Evolutionary conservation across 2,113 vertebrate species (phyloP).

Genomic region (Anguilla rostrata): DNA sequence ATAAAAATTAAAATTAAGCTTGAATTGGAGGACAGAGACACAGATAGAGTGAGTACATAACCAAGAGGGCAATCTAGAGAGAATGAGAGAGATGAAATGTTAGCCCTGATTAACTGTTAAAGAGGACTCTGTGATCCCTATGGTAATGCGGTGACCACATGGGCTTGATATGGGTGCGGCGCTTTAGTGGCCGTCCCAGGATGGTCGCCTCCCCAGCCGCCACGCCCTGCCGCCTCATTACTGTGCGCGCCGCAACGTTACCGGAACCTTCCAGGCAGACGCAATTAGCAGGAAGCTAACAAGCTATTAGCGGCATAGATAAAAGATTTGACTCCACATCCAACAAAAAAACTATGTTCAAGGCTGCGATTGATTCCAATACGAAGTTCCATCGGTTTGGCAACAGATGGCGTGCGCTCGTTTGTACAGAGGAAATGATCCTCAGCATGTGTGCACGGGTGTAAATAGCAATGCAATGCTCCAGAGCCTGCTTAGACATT

Average conservation of each 20-base stretch:
- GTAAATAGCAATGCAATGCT: neutral
- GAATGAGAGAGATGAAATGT: neutral
- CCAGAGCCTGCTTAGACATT: too few relatives aligned
- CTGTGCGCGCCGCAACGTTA: neutral
- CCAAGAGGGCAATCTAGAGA: neutral
- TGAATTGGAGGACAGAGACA: too few relatives aligned
- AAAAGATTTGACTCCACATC: neutral
- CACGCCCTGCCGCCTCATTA: neutral
- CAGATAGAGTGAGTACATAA: neutral
- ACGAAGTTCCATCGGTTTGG: neutral
- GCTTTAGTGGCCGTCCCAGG: neutral
- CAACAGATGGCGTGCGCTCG: neutral
- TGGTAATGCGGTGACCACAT: neutral
- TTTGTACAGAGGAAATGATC: neutral
- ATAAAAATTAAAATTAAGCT: too few relatives aligned
- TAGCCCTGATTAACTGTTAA: neutral
- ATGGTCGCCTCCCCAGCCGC: neutral
- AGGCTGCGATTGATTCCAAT: neutral
- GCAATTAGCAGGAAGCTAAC: neutral
- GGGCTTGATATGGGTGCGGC: neutral
- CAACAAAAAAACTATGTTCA: neutral
- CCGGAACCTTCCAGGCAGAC: neutral
- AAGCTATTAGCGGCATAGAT: neutral
- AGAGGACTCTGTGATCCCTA: neutral
- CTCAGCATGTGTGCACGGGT: too few relatives aligned